Base-by-base conservation (phyloP, 2,888 invertebrate species). In the Gasteruption jaculator region DNA sequence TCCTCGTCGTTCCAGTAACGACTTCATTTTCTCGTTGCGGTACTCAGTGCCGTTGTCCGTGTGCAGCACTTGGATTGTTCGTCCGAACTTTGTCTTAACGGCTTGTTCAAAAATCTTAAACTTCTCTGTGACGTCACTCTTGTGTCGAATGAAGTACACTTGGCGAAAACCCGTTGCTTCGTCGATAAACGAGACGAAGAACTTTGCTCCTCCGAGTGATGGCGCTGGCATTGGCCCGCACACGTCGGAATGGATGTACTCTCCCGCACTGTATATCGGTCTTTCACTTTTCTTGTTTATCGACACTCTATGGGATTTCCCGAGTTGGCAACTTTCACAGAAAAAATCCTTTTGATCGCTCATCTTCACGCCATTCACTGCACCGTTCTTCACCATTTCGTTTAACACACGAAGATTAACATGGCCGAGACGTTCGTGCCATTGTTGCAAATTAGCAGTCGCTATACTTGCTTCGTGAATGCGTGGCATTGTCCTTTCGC, bases 111-210 rank as follows among this genome's bases (percentile, higher is more conserved):
- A 55, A 27, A 49, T 42, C 38, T 46, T 48, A 22, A 54, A 56
- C 15, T 30, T 24, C 3, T 52, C 40, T 16, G 47, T 46, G 15
- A 53, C 45, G 46, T 56, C 46, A 25, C 43, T 41, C 27, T 56
- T 54, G 20, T 50, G 26, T 36, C 45, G 45, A 8, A 60, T 1
- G 22, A 57, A 55, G 18, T 41, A 51, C 2, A 53, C 52, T 22
- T 37, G 43, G 16, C 39, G 26, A 26, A 34, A 54, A 1, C 41
- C 38, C 0, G 53, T 38, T 10, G 30, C 18, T 12, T 53, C 43
- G 29, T 55, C 50, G 6, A 47, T 52, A 15, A 52, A 49, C 3
- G 41, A 12, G 1, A 50, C 26, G 11, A 49, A 45, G 37, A 45
- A 54, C 14, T 37, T 40, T 2, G 46, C 42, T 8, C 51, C 49